Conservation (phyloP, 2,888 invertebrate genomes). For the Perizoma affinitatum region DNA sequence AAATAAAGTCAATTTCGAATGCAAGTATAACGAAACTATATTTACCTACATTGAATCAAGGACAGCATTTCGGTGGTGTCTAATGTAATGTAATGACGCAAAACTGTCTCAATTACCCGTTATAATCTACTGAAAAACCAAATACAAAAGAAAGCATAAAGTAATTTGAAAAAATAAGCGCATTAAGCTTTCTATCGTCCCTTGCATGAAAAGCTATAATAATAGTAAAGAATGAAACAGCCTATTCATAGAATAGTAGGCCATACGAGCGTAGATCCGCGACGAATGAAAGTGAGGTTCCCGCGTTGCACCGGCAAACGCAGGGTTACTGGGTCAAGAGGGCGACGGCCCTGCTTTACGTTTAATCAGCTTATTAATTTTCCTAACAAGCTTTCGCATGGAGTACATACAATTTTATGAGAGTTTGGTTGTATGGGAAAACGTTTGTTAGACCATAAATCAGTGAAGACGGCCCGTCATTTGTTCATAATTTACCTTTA, state of each 20-base stretch:
- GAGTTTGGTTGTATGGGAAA: too few relatives aligned
- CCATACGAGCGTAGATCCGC: conserved; percentile 59
- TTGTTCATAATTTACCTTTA: too few relatives aligned
- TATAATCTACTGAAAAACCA: background rate
- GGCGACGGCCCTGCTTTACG: conserved; percentile 50
- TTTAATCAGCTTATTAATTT: conserved; percentile 46
- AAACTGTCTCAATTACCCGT: background rate
- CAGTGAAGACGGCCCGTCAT: too few relatives aligned
- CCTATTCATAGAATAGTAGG: conserved; percentile 46
- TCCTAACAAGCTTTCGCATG: conserved; percentile 37
- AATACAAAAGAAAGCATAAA: conserved; percentile 16
- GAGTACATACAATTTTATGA: background rate
- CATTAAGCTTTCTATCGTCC: conserved; percentile 25
- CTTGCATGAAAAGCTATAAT: conserved; percentile 25
- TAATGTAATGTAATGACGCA: conserved; percentile 1
- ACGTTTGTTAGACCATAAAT: too few relatives aligned
- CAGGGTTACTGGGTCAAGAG: conserved; percentile 72
- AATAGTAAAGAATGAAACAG: conserved; percentile 20
- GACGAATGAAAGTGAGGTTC: conserved; percentile 72
- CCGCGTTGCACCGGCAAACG: conserved; percentile 58
- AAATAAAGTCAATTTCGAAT: too few relatives aligned
- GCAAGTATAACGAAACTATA: too few relatives aligned
- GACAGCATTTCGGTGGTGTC: too few relatives aligned
- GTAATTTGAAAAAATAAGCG: conserved; percentile 12
- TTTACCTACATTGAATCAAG: too few relatives aligned